Percentiles rank a stretch among this genome's conserved stretches.
Evolutionary conservation across 64 coral and sea anemone species (phyloP).

Genomic region (Pocillopora damicornis): DNA sequence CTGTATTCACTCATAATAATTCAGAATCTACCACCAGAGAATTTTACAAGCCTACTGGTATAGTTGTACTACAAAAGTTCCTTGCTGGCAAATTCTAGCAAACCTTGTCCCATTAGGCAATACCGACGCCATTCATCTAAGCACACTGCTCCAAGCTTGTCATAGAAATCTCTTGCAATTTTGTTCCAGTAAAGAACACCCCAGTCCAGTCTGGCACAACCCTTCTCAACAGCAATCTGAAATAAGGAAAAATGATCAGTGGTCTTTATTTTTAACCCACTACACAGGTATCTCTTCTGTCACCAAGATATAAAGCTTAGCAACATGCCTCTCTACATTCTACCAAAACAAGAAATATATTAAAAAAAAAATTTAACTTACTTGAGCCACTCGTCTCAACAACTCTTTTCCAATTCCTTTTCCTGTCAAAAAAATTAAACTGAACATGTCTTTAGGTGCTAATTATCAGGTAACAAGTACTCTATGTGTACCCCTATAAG

Average conservation of each 20-base stretch:
- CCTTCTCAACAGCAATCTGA: slow-evolving; percentile 49
- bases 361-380: slow-evolving; percentile 9
- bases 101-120: slow-evolving; percentile 33
- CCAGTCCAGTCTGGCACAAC: slow-evolving; percentile 61
- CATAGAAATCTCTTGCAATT: slow-evolving; percentile 50
- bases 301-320: too few species aligned
- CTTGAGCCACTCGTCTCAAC: slow-evolving; percentile 29
- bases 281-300: too few species aligned
- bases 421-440: slow-evolving; percentile 26
- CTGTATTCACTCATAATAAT: too few species aligned
- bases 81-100: slow-evolving; percentile 52
- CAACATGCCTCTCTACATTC: not conserved
- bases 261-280: too few species aligned
- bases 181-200: slow-evolving; percentile 63
- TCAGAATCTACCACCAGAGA: too few species aligned
- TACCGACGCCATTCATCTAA: slow-evolving; percentile 43
- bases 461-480: not conserved
- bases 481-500: too few species aligned
- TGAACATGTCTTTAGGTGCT: not conserved
- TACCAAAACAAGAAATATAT: not conserved
- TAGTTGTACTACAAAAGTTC: not conserved
- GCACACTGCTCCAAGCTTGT: slow-evolving; percentile 37
- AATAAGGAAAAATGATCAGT: not conserved
- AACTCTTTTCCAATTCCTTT: slow-evolving; percentile 60
- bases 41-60: not conserved